Percentiles rank a stretch among this genome's conserved stretches.
These are phyloP conservation scores for Hypocryptadius cinnamomeus DNA, from an alignment of 2,113 vertebrate genomes.

Conservation along the genomic window DNA sequence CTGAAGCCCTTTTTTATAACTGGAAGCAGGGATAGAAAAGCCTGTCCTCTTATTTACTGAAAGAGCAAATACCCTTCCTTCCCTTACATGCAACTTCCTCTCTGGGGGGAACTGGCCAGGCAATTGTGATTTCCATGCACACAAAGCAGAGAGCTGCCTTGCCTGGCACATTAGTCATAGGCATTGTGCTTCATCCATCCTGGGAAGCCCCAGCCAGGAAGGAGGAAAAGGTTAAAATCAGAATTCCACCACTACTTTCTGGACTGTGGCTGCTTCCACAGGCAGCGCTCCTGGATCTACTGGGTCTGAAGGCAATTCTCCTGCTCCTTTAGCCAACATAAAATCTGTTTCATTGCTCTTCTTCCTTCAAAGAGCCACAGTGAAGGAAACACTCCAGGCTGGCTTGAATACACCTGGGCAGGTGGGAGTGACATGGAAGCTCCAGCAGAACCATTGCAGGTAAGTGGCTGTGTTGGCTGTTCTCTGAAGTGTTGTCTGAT, in stretches of 20 bases:
- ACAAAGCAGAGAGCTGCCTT: not conserved
- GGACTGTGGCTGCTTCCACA: not conserved
- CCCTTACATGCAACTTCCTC: slow-evolving; percentile 48
- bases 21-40: slow-evolving; percentile 3
- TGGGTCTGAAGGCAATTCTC: not conserved
- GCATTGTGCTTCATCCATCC: slow-evolving; percentile 49
- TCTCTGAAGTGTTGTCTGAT: not conserved
- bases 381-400: not conserved
- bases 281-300: not conserved
- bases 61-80: not conserved
- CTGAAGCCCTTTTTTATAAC: not conserved
- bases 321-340: not conserved
- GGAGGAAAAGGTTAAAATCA: slow-evolving; percentile 55
- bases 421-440: slow-evolving; percentile 4
- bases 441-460: slow-evolving; percentile 5
- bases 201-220: slow-evolving; percentile 67
- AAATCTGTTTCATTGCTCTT: not conserved
- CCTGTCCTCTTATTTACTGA: not conserved
- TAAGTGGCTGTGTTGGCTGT: slow-evolving; percentile 33
- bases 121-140: slow-evolving; percentile 35
- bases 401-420: not conserved
- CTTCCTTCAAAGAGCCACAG: slow-evolving; percentile 27
- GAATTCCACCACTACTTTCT: not conserved
- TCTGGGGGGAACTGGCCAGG: not conserved
- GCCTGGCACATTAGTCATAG: slow-evolving; percentile 51